Base-by-base conservation (phyloP, 2,888 invertebrate species). In the Latrodectus hesperus region DNA sequence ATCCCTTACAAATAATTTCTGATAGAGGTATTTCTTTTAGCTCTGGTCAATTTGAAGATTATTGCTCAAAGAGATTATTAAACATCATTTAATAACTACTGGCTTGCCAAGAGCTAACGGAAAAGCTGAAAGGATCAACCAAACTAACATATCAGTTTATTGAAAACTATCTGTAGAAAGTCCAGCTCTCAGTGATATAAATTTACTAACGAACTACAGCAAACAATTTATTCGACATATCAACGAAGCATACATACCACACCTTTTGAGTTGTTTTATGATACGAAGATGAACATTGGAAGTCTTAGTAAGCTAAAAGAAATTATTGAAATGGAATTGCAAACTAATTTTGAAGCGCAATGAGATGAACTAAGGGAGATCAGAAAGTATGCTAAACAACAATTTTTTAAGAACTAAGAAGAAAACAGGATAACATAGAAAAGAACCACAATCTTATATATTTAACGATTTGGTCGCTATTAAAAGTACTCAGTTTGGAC, bases 11-110 rank as follows among this genome's bases (percentile, higher is more conserved):
- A 22, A 74, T 74, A 53, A 74, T 74, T 3, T 74, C 55, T 4
- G 74, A 74, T 55, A 53, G n/a, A 74, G 74, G 74, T 49, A 52
- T 9, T 1, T 14, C 73, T 17, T 74, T 74, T 55, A 74, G 55
- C n/a, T 53, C 55, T 4, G 53, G 53, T 72, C 16, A 72, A 49
- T 72, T 51, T 72, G n/a, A 6, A n/a, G 51, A 72, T 49, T 72
- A 49, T 16, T 74, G 22, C 22, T 26, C 1, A 74, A 74, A 55
- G 74, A 74, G 4, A 53, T 12, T 51, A 74, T 55, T 55, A 4
- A 52, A 22, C 74, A 74, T 26, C 55, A 74, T 53, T 22, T 74
- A 12, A 74, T 74, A 12, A 74, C 74, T n/a, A 74, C 55, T 1
- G 55, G 74, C 5, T 14, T 74, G 14, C 55, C 74, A 49, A 72